These are phyloP conservation scores for Mellivora capensis DNA, from an alignment of 2,113 vertebrate species.

Conservation along the genomic window DNA sequence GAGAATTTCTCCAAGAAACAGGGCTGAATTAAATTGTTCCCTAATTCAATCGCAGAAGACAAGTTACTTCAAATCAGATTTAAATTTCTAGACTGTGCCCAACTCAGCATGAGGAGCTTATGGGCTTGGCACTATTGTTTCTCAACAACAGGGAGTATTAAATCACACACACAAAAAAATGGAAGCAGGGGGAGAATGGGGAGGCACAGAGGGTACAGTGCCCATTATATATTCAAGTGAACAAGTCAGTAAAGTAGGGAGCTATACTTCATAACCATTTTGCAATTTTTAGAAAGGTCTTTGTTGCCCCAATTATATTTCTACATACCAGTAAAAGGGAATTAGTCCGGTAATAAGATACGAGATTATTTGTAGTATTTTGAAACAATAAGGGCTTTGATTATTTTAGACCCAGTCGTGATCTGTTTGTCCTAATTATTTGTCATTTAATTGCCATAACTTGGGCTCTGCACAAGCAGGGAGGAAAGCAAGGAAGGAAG, in stretches of 20 bases:
- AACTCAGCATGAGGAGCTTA: conserved; percentile 48
- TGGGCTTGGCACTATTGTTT: conserved; percentile 55
- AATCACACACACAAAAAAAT: conserved; percentile 35
- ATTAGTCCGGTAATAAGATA: conserved; percentile 2
- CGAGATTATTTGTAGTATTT: neutral
- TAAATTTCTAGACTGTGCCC: conserved; percentile 52
- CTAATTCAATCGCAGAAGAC: neutral
- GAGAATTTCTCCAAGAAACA: conserved; percentile 36
- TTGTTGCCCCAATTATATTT: conserved; percentile 21
- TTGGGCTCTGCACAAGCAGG: neutral
- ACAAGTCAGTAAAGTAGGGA: neutral
- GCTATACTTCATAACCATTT: neutral
- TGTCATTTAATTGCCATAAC: conserved; percentile 25
- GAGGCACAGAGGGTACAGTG: neutral
- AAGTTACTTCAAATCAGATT: conserved; percentile 57
- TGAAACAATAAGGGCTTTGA: neutral
- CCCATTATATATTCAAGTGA: neutral
- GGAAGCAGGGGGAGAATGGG: neutral
- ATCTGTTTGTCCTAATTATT: conserved; percentile 28
- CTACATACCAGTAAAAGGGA: neutral
- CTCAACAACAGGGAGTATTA: conserved; percentile 46
- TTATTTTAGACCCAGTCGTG: conserved; percentile 27
- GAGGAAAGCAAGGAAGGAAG: neutral
- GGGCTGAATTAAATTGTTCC: conserved; percentile 50
- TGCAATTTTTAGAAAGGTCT: conserved; percentile 8